phyloP scores from a whole-genome alignment of 2,888 invertebrate species.

The Cerceris ruficornis region DNA sequence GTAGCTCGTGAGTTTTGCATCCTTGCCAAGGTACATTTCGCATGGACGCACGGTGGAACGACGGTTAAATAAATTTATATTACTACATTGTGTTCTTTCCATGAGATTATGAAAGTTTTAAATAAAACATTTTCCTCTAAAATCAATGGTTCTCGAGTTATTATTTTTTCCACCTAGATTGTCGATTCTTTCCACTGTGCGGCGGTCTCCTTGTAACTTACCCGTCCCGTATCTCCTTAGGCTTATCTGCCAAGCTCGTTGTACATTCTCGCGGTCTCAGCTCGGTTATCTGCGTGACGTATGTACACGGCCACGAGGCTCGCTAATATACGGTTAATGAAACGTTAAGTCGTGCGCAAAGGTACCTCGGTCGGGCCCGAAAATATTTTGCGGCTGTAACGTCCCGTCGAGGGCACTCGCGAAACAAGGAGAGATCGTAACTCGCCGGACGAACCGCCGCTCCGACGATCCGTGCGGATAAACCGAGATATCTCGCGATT shows the following conservation, averaged over 20 bases:
- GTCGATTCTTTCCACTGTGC: not conserved
- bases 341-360: slow-evolving; percentile 66
- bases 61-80: too few species aligned
- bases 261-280: slow-evolving; percentile 65
- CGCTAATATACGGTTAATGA: slow-evolving; percentile 75
- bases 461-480: slow-evolving; percentile 30
- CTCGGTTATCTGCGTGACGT: slow-evolving; percentile 70
- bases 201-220: slow-evolving; percentile 67
- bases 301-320: slow-evolving; percentile 63
- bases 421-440: slow-evolving; percentile 33
- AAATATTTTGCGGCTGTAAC: slow-evolving; percentile 30
- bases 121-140: too few species aligned
- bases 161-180: too few species aligned
- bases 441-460: slow-evolving; percentile 25
- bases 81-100: too few species aligned
- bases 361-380: slow-evolving; percentile 21
- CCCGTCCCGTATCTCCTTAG: slow-evolving; percentile 67
- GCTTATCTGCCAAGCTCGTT: slow-evolving; percentile 70
- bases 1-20: slow-evolving; percentile 65
- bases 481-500: slow-evolving; percentile 39
- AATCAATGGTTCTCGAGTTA: too few species aligned
- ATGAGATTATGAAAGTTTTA: too few species aligned
- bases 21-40: slow-evolving; percentile 57
- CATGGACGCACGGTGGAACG: slow-evolving; percentile 24
- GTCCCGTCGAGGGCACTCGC: not conserved